Conservation (phyloP, 2,113 vertebrate species). For the Pseudorhombus dupliciocellatus region DNA sequence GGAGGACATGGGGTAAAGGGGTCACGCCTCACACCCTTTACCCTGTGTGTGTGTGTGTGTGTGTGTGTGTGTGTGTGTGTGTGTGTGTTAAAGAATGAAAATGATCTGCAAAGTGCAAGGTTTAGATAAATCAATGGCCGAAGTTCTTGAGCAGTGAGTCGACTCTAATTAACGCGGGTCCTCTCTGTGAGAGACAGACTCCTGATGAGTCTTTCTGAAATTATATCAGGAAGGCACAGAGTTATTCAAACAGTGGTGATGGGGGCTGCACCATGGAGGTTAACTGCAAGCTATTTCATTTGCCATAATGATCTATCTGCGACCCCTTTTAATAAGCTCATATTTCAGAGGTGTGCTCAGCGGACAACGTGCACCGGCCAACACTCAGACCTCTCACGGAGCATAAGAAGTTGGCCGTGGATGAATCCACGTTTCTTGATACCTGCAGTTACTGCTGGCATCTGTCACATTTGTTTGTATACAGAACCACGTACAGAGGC, state of each 20-base stretch:
- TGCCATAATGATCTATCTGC: slow-evolving; percentile 26
- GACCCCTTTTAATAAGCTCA: slow-evolving; percentile 17
- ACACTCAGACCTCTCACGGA: slow-evolving; percentile 4
- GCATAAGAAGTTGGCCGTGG: slow-evolving; percentile 1
- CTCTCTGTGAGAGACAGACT: background rate
- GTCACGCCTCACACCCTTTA: slow-evolving; percentile 47
- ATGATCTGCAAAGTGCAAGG: slow-evolving; percentile 1
- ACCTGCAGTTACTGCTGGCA: background rate
- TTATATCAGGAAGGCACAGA: slow-evolving; percentile 9
- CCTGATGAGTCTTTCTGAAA: background rate
- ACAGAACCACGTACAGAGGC: no score
- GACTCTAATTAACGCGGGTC: slow-evolving; percentile 19
- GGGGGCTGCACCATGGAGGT: slow-evolving; percentile 1
- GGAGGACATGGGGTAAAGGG: slow-evolving; percentile 54
- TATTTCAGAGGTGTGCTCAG: slow-evolving; percentile 20
- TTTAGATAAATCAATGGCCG: slow-evolving; percentile 14
- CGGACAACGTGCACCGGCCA: slow-evolving; percentile 21
- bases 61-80: slow-evolving; percentile 12
- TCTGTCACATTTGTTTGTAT: background rate
- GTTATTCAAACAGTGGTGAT: slow-evolving; percentile 27
- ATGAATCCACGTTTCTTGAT: background rate
- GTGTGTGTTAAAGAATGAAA: slow-evolving; percentile 19
- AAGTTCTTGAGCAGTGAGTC: slow-evolving; percentile 6
- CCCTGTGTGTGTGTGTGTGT: slow-evolving; percentile 4
- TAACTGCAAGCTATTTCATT: slow-evolving; percentile 47